A percentile compares a stretch with the other conserved stretches of the same genome.
Conservation (phyloP, 2,888 invertebrate species). For the Tortricodes alternella region DNA sequence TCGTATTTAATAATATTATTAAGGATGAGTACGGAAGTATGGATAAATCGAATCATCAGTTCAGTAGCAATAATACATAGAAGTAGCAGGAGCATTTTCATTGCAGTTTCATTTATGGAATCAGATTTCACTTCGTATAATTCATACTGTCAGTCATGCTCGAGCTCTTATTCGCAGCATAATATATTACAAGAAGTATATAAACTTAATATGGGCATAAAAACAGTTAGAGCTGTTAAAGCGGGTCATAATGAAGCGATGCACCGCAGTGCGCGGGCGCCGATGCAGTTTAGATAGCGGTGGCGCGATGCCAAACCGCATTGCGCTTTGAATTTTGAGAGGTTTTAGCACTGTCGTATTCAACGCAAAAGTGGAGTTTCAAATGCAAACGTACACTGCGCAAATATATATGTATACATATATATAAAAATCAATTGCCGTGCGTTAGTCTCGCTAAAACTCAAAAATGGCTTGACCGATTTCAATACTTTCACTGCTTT, state of each 20-base stretch:
- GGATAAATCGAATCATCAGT: too few relatives aligned
- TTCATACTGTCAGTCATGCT: slow-evolving; percentile 4
- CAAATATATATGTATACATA: too few relatives aligned
- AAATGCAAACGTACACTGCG: neutral
- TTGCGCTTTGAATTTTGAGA: neutral
- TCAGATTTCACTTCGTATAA: neutral
- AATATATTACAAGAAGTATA: slow-evolving; percentile 14
- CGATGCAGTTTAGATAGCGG: slow-evolving; percentile 72
- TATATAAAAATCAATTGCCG: too few relatives aligned
- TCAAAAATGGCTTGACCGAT: too few relatives aligned
- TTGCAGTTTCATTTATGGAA: neutral
- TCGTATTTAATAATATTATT: too few relatives aligned
- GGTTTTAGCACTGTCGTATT: neutral
- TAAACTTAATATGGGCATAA: slow-evolving; percentile 64
- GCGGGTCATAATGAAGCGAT: slow-evolving; percentile 34
- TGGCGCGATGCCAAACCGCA: slow-evolving; percentile 27
- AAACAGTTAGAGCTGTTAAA: slow-evolving; percentile 56
- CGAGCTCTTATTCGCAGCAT: neutral
- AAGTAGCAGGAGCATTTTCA: neutral
- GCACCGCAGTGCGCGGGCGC: slow-evolving; percentile 36
- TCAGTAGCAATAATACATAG: neutral
- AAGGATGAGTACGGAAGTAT: too few relatives aligned
- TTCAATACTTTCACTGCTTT: too few relatives aligned
- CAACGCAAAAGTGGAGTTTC: neutral
- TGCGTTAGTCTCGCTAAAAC: too few relatives aligned